Conservation (phyloP, 2,113 vertebrate species). For the Cranoglanis bouderius region DNA sequence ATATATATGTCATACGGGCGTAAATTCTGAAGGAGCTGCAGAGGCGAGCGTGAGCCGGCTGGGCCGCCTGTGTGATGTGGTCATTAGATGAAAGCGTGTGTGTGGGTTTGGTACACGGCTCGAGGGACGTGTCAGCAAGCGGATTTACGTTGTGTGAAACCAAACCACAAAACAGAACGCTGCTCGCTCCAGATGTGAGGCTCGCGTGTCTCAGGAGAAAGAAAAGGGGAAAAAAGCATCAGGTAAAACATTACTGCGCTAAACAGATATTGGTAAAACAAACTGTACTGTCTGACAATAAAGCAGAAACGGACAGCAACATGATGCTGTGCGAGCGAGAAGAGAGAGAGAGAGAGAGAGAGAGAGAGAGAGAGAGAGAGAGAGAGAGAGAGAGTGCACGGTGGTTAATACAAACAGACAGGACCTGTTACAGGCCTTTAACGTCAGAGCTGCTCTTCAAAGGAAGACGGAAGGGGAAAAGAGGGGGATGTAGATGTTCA, state of each 20-base stretch:
- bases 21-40: not conserved
- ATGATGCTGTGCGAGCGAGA: not conserved
- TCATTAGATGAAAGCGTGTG: not conserved
- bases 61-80: not conserved
- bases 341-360: not conserved
- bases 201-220: too few relatives aligned
- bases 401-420: slow-evolving; percentile 71
- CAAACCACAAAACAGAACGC: not conserved
- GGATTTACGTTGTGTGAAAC: not conserved
- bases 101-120: not conserved
- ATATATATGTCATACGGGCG: too few relatives aligned
- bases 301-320: not conserved
- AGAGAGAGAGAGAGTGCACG: slow-evolving; percentile 29
- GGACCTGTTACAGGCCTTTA: slow-evolving; percentile 66
- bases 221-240: not conserved
- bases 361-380: not conserved
- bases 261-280: too few relatives aligned
- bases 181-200: not conserved
- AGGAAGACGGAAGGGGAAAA: slow-evolving; percentile 58
- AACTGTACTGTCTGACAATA: not conserved
- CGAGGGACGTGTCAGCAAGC: not conserved
- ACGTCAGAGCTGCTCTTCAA: slow-evolving; percentile 69
- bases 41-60: not conserved
- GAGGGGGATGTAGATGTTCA: slow-evolving; percentile 61
- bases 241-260: not conserved